phyloP scores from a whole-genome alignment of 2,888 invertebrate genomes.

The Chesias legatella region DNA sequence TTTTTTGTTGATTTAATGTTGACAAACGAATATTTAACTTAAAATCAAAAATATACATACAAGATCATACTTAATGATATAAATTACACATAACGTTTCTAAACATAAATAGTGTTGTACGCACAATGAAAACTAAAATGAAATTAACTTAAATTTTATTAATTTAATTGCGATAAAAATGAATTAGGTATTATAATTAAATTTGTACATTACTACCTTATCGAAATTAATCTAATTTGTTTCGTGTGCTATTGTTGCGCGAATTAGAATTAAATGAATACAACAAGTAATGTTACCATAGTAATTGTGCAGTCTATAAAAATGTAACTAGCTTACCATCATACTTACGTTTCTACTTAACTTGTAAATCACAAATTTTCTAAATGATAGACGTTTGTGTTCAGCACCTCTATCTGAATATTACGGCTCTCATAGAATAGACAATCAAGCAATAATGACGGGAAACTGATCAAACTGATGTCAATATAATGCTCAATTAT shows the following conservation, averaged over 20 bases:
- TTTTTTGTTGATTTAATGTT: no score
- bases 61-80: no score
- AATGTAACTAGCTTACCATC: conserved; percentile 25
- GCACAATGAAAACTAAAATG: conserved; percentile 20
- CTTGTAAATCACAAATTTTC: conserved; percentile 31
- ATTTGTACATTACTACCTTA: conserved; percentile 70
- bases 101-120: background rate
- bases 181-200: conserved; percentile 40
- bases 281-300: conserved; percentile 13
- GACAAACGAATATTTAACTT: no score
- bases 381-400: conserved; percentile 22
- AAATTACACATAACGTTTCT: no score
- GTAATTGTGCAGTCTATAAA: conserved; percentile 29
- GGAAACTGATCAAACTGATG: background rate
- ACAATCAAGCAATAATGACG: conserved; percentile 6
- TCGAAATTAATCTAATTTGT: conserved; percentile 38
- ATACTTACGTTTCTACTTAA: conserved; percentile 25
- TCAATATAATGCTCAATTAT: no score
- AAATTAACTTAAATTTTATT: conserved; percentile 36
- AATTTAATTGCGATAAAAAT: conserved; percentile 65
- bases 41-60: no score
- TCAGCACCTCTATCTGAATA: conserved; percentile 26
- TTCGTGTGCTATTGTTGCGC: conserved; percentile 22
- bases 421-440: conserved; percentile 19
- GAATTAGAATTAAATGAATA: conserved; percentile 4